Evolutionary conservation across 2,113 vertebrate genomes (phyloP).

Genomic region (Illadopsis cleaveri): DNA sequence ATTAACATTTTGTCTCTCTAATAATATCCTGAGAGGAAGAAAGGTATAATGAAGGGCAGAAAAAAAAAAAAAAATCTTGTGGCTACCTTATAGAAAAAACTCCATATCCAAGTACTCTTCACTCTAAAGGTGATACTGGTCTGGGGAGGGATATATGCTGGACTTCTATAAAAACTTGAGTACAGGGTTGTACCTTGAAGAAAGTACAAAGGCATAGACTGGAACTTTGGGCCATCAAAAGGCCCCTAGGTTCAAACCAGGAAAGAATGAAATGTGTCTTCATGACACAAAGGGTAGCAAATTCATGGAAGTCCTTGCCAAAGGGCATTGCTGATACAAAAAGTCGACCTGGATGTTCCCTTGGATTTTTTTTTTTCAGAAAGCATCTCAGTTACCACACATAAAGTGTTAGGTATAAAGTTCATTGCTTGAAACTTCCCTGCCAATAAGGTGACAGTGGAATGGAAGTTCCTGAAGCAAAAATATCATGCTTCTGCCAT

Average conservation of each 20-base stretch:
- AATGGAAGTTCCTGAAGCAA: not conserved
- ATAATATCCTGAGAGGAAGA: not conserved
- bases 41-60: not conserved
- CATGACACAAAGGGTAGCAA: not conserved
- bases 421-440: not conserved
- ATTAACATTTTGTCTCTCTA: not conserved
- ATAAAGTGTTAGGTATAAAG: not conserved
- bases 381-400: not conserved
- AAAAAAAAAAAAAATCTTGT: not conserved
- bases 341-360: not conserved
- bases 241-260: not conserved
- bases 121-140: not conserved
- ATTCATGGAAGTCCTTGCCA: not conserved
- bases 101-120: not conserved
- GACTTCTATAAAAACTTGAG: not conserved
- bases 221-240: not conserved
- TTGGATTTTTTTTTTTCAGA: not conserved
- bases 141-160: not conserved
- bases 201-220: not conserved
- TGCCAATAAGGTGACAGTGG: not conserved
- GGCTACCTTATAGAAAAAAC: not conserved
- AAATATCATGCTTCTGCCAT: not conserved
- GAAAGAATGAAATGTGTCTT: not conserved
- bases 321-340: not conserved
- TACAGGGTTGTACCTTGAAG: not conserved